Evolutionary conservation across 2,797 vertebrate genomes (phyloP).

Genomic region (Thaleichthys pacificus): DNA sequence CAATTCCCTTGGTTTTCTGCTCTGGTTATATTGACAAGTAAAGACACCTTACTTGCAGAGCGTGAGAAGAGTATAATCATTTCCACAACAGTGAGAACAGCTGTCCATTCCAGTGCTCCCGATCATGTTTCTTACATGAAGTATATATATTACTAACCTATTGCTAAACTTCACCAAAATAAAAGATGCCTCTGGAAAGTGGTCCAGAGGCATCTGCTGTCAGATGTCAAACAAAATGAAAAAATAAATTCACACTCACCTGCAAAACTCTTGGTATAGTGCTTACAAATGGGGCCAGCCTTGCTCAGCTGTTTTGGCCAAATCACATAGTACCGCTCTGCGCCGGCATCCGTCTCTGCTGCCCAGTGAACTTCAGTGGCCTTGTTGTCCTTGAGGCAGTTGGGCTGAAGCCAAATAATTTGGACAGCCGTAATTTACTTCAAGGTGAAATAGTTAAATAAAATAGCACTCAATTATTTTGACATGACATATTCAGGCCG

Average conservation of each 20-base stretch:
- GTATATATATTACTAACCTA: too few species aligned
- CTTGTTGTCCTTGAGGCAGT: conserved; percentile 62
- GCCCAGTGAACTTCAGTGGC: conserved; percentile 57
- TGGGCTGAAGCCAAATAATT: conserved; percentile 64
- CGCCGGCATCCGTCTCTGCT: conserved; percentile 53
- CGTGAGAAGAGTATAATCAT: too few species aligned
- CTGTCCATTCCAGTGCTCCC: too few species aligned
- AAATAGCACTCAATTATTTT: conserved; percentile 66
- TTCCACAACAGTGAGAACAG: too few species aligned
- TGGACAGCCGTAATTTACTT: conserved; percentile 60
- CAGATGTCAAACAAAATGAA: conserved; percentile 59
- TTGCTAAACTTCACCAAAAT: conserved; percentile 26
- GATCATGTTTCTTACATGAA: too few species aligned
- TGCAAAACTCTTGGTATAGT: conserved; percentile 57
- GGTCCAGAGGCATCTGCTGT: conserved; percentile 26
- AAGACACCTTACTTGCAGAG: not conserved
- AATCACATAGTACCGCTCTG: conserved; percentile 61
- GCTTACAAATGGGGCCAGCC: conserved; percentile 62
- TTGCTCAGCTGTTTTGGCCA: conserved; percentile 56
- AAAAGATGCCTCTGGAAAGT: conserved; percentile 29
- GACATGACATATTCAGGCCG: conserved; percentile 59
- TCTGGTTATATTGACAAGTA: not conserved
- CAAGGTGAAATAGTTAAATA: conserved; percentile 67
- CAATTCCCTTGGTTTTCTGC: not conserved
- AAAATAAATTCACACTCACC: conserved; percentile 58